Evolutionary conservation across 2,113 vertebrate genomes (phyloP), one percentile per base, ranked within the genome.

Genomic region (Elachura formosa): DNA sequence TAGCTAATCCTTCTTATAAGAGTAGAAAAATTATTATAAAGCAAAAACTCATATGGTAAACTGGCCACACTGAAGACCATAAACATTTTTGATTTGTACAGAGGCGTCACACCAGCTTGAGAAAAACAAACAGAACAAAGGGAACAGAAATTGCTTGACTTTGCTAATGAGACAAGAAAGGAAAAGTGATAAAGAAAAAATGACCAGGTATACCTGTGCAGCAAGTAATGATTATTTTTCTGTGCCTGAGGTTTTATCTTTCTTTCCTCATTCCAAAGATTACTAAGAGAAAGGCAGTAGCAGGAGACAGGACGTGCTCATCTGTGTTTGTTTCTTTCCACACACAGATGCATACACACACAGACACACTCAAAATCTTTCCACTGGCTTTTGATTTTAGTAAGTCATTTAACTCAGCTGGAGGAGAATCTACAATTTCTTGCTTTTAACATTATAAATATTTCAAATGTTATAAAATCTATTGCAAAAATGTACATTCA

Each of bases 401-500:
- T 55, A 87, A 86, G 52, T 80, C 23, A 16, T 87, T 89, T 96
- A 93, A 87, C 85, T 69, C 90, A 91, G 28, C 69, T 61, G 51
- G 76, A 93, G 82, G 51, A 91, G 84, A 89, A 90, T n/a, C 61
- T 89, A 75, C 55, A 94, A 85, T 68, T 95, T 89, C 83, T 93
- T 90, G 41, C 62, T 83, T 90, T 93, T 82, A 90, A 75, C 56
- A 54, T 92, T 89, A 94, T 90, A 93, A 95, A 97, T 95, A 95
- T 38, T 92, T 78, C 81, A 83, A 87, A 82, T 43, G 73, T 82
- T 93, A 96, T 36, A 96, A 90, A 96, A 91, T 71, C 93, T 97
- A 98, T 18, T 98, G 98, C 96, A 98, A 97, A 96, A 98, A 98
- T 23, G 96, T 63, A 91, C 98, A 97, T 78, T 98, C 97, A 2